These are phyloP conservation scores for Amitus sp. DNA, from an alignment of 2,888 invertebrate genomes.

Conservation along the genomic window DNA sequence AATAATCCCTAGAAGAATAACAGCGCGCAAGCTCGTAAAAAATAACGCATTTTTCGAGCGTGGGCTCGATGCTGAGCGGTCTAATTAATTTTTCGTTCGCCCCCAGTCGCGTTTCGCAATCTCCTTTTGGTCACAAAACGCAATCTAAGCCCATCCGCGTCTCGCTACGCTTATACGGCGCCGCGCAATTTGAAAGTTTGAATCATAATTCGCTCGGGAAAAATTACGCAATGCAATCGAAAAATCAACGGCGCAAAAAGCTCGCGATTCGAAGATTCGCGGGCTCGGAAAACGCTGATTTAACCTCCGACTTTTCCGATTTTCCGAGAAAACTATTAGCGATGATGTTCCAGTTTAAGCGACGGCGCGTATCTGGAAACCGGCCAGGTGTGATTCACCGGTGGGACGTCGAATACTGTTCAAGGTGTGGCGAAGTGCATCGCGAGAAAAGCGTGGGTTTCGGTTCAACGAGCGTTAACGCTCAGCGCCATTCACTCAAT, in stretches of 20 bases:
- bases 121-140: constrained; percentile 1
- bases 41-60: not conserved
- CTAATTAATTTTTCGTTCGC: constrained; percentile 24
- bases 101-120: constrained; percentile 10
- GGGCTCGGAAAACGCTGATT: no score
- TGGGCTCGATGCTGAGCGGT: constrained; percentile 1
- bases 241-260: not conserved
- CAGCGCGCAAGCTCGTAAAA: not conserved
- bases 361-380: constrained; percentile 30
- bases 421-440: constrained; percentile 23
- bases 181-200: not conserved
- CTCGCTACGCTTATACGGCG: constrained; percentile 4
- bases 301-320: not conserved
- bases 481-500: constrained; percentile 12
- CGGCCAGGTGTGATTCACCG: constrained; percentile 29
- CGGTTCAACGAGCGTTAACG: constrained; percentile 24
- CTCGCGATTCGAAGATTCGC: not conserved
- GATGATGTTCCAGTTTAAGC: constrained; percentile 32
- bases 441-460: constrained; percentile 32
- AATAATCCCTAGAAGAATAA: not conserved
- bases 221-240: not conserved
- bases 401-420: no score
- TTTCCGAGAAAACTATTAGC: constrained; percentile 23
- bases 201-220: no score
- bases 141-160: constrained; percentile 22